Evolutionary conservation across 1,140 invertebrate genomes (phyloP).

Genomic region (Heterodera schachtii): DNA sequence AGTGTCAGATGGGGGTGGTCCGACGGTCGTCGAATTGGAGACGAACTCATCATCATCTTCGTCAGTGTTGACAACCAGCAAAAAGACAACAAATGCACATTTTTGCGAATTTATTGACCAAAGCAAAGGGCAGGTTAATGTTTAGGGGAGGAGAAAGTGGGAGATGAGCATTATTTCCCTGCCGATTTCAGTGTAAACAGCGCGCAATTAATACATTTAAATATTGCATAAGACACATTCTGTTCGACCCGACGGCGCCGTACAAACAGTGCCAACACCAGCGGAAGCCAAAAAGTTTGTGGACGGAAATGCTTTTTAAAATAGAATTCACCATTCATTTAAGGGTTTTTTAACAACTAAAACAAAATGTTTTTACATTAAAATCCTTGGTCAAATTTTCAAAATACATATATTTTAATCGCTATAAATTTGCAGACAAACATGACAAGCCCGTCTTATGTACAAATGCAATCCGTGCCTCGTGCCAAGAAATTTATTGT

Average conservation of each 20-base stretch:
- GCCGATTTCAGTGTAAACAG: conserved; percentile 45
- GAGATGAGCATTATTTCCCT: no score
- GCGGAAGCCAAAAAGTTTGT: conserved; percentile 47
- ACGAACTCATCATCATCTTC: not conserved
- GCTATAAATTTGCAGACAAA: conserved; percentile 24
- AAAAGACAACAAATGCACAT: conserved; percentile 26
- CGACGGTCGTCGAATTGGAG: not conserved
- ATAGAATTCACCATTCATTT: no score
- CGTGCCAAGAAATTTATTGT: conserved; percentile 45
- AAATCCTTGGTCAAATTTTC: no score
- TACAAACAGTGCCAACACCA: conserved; percentile 49
- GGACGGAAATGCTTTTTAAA: not conserved
- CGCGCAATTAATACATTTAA: conserved; percentile 43
- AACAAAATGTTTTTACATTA: not conserved
- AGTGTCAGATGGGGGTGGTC: not conserved
- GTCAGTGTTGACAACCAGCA: not conserved
- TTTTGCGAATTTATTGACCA: conserved; percentile 35
- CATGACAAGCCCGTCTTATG: conserved; percentile 29
- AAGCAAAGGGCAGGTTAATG: conserved; percentile 33
- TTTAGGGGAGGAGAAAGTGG: not conserved
- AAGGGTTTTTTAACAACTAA: not conserved
- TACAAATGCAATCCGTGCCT: conserved; percentile 45
- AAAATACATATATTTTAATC: no score
- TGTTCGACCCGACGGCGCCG: conserved; percentile 45
- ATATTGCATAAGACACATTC: conserved; percentile 49